These are phyloP conservation scores for Chunga burmeisteri DNA, from an alignment of 2,113 vertebrate genomes.

Conservation along the genomic window DNA sequence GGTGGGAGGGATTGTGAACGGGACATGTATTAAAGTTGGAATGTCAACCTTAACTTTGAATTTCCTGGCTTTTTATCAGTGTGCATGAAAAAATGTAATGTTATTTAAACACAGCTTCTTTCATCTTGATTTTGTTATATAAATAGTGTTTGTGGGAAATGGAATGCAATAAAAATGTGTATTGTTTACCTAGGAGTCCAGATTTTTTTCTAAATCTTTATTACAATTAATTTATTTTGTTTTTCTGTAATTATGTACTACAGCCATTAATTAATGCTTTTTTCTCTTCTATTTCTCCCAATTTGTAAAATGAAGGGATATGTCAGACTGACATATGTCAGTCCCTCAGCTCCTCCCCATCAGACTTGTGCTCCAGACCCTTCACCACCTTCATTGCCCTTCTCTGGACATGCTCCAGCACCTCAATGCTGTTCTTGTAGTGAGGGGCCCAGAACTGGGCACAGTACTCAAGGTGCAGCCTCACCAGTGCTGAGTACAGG, in stretches of 20 bases:
- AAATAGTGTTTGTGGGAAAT: background rate
- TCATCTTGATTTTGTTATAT: background rate
- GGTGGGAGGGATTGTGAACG: background rate
- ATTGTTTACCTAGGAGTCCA: background rate
- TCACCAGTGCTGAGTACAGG: background rate
- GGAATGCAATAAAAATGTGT: background rate
- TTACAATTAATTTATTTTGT: background rate
- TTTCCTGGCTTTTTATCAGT: slow-evolving; percentile 46
- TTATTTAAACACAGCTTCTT: slow-evolving; percentile 26
- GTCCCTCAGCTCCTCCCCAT: too few relatives aligned
- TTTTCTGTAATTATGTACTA: background rate
- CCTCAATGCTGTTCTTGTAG: background rate
- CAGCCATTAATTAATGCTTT: background rate
- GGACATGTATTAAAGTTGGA: slow-evolving; percentile 1
- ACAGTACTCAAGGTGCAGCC: background rate
- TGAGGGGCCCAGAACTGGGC: background rate
- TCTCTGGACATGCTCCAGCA: background rate
- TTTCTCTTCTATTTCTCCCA: background rate
- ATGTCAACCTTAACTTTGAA: slow-evolving; percentile 20
- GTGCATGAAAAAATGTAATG: background rate
- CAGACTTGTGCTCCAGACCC: background rate
- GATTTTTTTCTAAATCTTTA: background rate
- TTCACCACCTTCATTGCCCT: background rate
- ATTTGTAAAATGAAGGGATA: background rate
- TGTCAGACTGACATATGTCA: background rate